Percentiles rank a stretch among this genome's conserved stretches.
Evolutionary conservation across 2,113 vertebrate species (phyloP).

Genomic region (Paramisgurnus dabryanus): DNA sequence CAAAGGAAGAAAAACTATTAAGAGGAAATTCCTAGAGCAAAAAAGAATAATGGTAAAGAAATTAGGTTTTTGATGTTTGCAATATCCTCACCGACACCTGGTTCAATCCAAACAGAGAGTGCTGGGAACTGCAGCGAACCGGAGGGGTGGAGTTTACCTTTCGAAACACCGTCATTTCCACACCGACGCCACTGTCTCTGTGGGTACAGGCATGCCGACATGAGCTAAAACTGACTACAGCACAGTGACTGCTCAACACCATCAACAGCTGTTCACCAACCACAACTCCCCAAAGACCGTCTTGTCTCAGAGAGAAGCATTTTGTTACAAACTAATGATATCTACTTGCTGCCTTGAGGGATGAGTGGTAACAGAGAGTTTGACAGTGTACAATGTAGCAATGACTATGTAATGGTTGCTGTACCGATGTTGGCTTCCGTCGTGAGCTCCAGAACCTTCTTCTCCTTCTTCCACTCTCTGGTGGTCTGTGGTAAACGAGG

Average conservation of each 20-base stretch:
- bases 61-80: not conserved
- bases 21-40: not conserved
- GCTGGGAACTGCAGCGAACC: constrained; percentile 89
- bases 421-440: constrained; percentile 77
- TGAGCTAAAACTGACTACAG: not conserved
- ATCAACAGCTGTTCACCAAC: constrained; percentile 6
- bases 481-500: constrained; percentile 75
- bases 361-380: not conserved
- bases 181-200: constrained; percentile 82
- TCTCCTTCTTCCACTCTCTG: constrained; percentile 74
- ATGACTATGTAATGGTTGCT: not conserved
- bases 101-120: constrained; percentile 88
- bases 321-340: no score
- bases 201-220: constrained; percentile 20
- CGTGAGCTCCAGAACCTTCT: constrained; percentile 70
- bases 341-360: no score
- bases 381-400: not conserved
- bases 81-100: constrained; percentile 84
- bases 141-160: constrained; percentile 89
- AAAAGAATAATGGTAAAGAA: not conserved
- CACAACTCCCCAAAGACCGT: constrained; percentile 6
- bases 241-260: not conserved
- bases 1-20: not conserved
- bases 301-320: not conserved
- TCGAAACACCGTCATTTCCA: constrained; percentile 90